Conservation (phyloP, 2,888 invertebrate genomes). For the Dione juno region DNA sequence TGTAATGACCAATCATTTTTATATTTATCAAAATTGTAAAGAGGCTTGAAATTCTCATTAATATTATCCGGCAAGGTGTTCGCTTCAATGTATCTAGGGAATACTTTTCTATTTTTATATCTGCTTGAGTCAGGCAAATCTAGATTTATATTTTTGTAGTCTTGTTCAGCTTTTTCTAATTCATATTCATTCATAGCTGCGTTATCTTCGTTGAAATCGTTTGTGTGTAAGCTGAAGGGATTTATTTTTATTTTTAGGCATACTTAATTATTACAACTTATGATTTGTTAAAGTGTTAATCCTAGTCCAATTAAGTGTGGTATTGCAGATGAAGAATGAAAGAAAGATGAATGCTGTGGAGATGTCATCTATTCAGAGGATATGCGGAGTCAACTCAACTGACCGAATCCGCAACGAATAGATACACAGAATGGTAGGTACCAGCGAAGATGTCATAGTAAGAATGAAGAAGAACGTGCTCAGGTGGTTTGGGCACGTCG, state of each 20-base stretch:
- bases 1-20: slow-evolving; percentile 6
- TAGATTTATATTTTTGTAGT: slow-evolving; percentile 32
- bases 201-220: slow-evolving; percentile 9
- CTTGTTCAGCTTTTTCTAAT: slow-evolving; percentile 5
- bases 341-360: no score
- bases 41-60: neutral
- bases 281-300: no score
- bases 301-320: no score
- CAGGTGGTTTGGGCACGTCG: no score
- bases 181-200: slow-evolving; percentile 12
- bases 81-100: slow-evolving; percentile 40
- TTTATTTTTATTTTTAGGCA: neutral
- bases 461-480: no score
- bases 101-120: slow-evolving; percentile 42
- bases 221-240: slow-evolving; percentile 1
- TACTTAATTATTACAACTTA: no score
- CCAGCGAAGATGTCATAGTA: no score
- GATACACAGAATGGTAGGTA: no score
- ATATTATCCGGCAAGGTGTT: slow-evolving; percentile 11
- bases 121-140: slow-evolving; percentile 44
- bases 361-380: no score
- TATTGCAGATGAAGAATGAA: no score
- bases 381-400: no score
- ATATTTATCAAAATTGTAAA: neutral
- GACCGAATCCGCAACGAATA: no score